Base-by-base conservation (phyloP, 2,888 invertebrate species). In the Scaptomyza caliginosa region DNA sequence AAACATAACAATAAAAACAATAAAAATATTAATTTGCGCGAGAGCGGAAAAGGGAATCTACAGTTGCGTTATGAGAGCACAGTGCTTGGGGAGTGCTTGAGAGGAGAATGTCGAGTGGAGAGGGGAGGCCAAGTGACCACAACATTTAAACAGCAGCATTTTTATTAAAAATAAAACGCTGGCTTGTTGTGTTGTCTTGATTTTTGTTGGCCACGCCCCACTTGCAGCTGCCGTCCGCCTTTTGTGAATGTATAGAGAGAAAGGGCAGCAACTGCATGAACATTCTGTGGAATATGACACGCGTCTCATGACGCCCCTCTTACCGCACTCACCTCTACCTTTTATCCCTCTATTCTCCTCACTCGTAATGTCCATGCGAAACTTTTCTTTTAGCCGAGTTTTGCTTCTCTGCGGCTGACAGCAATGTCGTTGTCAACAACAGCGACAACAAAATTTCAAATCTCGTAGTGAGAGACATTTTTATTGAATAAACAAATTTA, bases 401-500 rank as follows among this genome's bases (percentile, higher is more conserved):
- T 65, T 52, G 58, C 58, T 63, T 62, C 51, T 42, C 79, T 81
- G 85, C 58, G 63, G 72, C 62, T 81, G 85, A 81, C 84, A 81
- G 73, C 32, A 48, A 23, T 24, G 24, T 11, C 24, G 16, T 32
- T 24, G 30, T 16, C 48, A 17, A 10, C 38, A 38, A 42, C 38
- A 51, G 32, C 45, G 30, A 32, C 75, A 77, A 40, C 48, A 66
- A 63, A 55, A 82, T 82, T 82, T 73, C 67, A 78, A 74, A 54
- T 55, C 57, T 38, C 52, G 5, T 48, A 65, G 58, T 36, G 59
- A 28, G 63, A 56, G 56, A 62, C 67, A 67, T 67, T 83, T 80
- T 77, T 75, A 77, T 77, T 83, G 64, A 77, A 80, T 83, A 77
- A 80, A 75, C 69, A 78, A 78, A 84, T 84, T 81, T 77, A 69